Evolutionary conservation across 1,140 invertebrate genomes (phyloP).

Genomic region (Neotoxoptera formosana): DNA sequence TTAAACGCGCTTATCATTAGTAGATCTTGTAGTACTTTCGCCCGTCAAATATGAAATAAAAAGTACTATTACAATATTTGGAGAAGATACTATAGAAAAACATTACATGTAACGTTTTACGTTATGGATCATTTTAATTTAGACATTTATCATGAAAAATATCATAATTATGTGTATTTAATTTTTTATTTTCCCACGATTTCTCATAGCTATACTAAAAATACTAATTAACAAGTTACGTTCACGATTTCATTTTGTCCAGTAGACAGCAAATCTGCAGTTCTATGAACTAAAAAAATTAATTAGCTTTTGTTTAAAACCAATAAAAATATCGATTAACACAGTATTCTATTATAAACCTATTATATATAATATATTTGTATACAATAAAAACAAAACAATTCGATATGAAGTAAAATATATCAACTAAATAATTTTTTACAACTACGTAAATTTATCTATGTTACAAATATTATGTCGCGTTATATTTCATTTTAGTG

Average conservation of each 20-base stretch:
- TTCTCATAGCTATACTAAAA: background rate
- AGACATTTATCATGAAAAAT: background rate
- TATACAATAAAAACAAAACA: background rate
- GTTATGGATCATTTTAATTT: background rate
- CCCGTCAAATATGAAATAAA: background rate
- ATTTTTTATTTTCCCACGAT: conserved; percentile 16
- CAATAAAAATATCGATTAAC: background rate
- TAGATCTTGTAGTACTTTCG: background rate
- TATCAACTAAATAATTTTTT: background rate
- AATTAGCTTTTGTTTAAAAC: background rate
- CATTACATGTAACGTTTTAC: background rate
- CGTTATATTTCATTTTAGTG: background rate
- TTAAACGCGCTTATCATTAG: background rate
- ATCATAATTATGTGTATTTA: background rate
- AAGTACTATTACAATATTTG: conserved; percentile 12
- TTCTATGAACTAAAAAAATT: background rate
- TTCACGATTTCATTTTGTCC: background rate
- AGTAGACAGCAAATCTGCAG: background rate
- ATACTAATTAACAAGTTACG: conserved; percentile 5
- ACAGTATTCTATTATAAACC: background rate
- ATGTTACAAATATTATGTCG: background rate
- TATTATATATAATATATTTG: background rate
- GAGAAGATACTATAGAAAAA: background rate
- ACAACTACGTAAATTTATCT: background rate
- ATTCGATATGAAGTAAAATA: background rate